Percentiles rank a stretch among this genome's conserved stretches.
Conservation (phyloP, 1,140 invertebrate genomes). For the Drosophila orosa region DNA sequence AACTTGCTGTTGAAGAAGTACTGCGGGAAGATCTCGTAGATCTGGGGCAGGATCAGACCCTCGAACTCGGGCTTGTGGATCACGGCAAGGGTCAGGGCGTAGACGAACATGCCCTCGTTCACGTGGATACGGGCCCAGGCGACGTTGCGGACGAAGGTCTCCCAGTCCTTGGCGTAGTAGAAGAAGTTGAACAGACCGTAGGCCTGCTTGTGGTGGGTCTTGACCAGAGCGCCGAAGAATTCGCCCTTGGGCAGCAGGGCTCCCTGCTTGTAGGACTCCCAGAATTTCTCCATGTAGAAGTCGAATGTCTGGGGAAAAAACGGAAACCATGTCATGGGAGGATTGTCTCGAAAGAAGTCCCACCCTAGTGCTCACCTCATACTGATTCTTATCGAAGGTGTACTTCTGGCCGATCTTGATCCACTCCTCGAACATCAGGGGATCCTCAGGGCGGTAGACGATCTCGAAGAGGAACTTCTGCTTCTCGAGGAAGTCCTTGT, state of each 20-base stretch:
- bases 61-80: constrained; percentile 11
- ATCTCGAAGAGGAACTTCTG: constrained; percentile 17
- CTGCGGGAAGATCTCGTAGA: constrained; percentile 13
- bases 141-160: constrained; percentile 5
- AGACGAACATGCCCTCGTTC: constrained; percentile 17
- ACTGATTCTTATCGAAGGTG: background rate
- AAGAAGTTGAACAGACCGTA: constrained; percentile 17
- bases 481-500: constrained; percentile 11
- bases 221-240: constrained; percentile 12
- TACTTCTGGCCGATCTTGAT: constrained; percentile 7
- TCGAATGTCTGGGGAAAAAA: background rate
- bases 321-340: background rate
- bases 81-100: constrained; percentile 10
- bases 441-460: constrained; percentile 1
- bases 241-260: constrained; percentile 14
- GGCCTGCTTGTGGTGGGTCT: constrained; percentile 14
- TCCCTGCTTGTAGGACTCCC: constrained; percentile 15
- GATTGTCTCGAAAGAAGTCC: background rate
- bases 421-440: constrained; percentile 12
- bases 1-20: constrained; percentile 17
- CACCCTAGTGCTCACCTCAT: background rate
- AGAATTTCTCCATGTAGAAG: constrained; percentile 17
- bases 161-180: constrained; percentile 19
- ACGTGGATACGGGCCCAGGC: constrained; percentile 13
- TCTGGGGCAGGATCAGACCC: constrained; percentile 11